Base-by-base conservation (phyloP, 2,888 invertebrate genomes). In the Acanthosepion pharaonis region DNA sequence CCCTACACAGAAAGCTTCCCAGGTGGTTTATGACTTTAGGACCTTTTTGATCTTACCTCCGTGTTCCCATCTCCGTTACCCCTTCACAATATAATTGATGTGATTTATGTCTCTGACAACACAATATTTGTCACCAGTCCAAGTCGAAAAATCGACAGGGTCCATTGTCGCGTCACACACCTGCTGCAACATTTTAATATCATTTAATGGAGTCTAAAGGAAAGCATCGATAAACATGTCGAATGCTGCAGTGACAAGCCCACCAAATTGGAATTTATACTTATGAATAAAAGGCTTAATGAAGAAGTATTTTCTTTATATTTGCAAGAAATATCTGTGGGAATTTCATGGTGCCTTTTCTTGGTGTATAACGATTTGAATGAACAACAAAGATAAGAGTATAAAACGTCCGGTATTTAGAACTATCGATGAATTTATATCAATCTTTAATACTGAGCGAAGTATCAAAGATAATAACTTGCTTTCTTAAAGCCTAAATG, bases 11-110 rank as follows among this genome's bases (percentile, higher is more conserved):
- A 78, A 78, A 78, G 78, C n/a, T 78, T 78, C 11, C n/a, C 78
- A 78, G 78, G n/a, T 78, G 78, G n/a, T 78, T 78, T 78, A 78
- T 78, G 78, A 78, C 78, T 78, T 78, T 78, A 11, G 78, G 78
- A 78, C 78, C 78, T 78, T 78, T 78, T 78, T 78, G 78, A 78
- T 78, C 78, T 78, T 78, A 78, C 78, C 78, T 78, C 78, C 78
- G 78, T 78, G 78, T 78, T 78, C 78, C 78, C n/a, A 78, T 78
- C 78, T 78, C 78, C n/a, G 78, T 78, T 78, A 78, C 78, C 78
- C 78, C 78, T 78, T 78, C 78, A 78, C 78, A 78, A 78, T 78
- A 78, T 78, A 78, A 78, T 78, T 78, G 78, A n/a, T 78, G 78
- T 78, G 78, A 78, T 78, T 78, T 78, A 78, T 78, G 78, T 78